Conservation (phyloP, 2,888 invertebrate species). For the Halocaridina rubra region DNA sequence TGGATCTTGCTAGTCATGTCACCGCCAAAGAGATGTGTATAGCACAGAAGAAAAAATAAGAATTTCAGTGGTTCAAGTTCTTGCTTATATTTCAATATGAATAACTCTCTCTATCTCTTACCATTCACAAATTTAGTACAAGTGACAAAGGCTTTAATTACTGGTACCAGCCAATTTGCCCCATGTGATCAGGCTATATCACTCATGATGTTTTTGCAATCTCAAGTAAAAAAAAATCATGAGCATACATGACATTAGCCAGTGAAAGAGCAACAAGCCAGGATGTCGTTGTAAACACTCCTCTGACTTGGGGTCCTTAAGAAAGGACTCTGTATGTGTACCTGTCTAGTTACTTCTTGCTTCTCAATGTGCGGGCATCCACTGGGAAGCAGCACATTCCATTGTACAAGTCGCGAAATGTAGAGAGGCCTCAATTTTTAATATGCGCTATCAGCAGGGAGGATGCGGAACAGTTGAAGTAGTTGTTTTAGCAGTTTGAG, state of each 20-base stretch:
- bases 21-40: conserved; percentile 57
- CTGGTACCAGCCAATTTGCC: conserved; percentile 45
- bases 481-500: background rate
- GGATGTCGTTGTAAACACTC: conserved; percentile 43
- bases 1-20: conserved; percentile 59
- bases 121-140: conserved; percentile 52
- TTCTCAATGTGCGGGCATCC: conserved; percentile 48
- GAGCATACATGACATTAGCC: conserved; percentile 31
- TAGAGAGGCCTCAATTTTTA: conserved; percentile 10
- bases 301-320: conserved; percentile 33
- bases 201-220: conserved; percentile 27
- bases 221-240: conserved; percentile 22
- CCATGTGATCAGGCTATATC: conserved; percentile 30
- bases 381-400: conserved; percentile 57
- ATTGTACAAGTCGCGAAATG: conserved; percentile 50
- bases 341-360: conserved; percentile 46
- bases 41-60: too few relatives aligned
- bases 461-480: background rate
- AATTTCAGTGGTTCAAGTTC: conserved; percentile 53
- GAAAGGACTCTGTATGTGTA: conserved; percentile 45
- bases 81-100: conserved; percentile 18
- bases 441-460: conserved; percentile 3
- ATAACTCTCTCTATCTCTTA: background rate
- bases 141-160: conserved; percentile 47
- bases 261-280: conserved; percentile 25